phyloP scores from a whole-genome alignment of 2,888 invertebrate genomes.

The Sceliomorpha sp. region DNA sequence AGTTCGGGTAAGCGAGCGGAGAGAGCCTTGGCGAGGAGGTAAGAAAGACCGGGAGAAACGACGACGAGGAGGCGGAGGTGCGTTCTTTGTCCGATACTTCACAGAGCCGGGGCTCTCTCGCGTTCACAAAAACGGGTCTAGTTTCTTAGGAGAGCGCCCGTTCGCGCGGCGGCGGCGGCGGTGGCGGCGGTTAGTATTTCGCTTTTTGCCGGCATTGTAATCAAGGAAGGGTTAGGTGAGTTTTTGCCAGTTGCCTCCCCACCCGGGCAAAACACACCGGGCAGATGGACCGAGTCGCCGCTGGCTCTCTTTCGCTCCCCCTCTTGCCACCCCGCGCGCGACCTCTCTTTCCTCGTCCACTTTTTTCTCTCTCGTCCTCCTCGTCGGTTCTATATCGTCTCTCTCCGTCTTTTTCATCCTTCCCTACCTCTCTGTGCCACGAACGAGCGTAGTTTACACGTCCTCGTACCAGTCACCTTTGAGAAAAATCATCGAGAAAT shows the following conservation, averaged over 20 bases:
- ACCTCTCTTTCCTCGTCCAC: constrained; percentile 32
- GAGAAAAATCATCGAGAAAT: constrained; percentile 61
- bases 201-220: constrained; percentile 80
- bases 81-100: constrained; percentile 76
- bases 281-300: constrained; percentile 80
- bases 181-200: constrained; percentile 81
- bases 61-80: constrained; percentile 59
- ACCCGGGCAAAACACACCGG: constrained; percentile 65
- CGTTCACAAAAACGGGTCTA: constrained; percentile 78
- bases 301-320: constrained; percentile 52
- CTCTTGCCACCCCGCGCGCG: constrained; percentile 13
- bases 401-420: too few species aligned
- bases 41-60: constrained; percentile 21
- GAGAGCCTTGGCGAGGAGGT: too few species aligned
- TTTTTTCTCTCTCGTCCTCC: background rate
- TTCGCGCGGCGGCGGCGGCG: constrained; percentile 78
- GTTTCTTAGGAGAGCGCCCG: constrained; percentile 78
- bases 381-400: constrained; percentile 40
- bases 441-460: constrained; percentile 49
- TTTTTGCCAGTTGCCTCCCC: constrained; percentile 73
- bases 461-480: constrained; percentile 59
- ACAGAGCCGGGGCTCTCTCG: constrained; percentile 69
- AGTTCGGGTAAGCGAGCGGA: too few species aligned
- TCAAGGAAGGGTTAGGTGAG: constrained; percentile 81
- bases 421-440: too few species aligned